Base-by-base conservation (phyloP, 2,113 vertebrate species). In the Tauraco erythrolophus region DNA sequence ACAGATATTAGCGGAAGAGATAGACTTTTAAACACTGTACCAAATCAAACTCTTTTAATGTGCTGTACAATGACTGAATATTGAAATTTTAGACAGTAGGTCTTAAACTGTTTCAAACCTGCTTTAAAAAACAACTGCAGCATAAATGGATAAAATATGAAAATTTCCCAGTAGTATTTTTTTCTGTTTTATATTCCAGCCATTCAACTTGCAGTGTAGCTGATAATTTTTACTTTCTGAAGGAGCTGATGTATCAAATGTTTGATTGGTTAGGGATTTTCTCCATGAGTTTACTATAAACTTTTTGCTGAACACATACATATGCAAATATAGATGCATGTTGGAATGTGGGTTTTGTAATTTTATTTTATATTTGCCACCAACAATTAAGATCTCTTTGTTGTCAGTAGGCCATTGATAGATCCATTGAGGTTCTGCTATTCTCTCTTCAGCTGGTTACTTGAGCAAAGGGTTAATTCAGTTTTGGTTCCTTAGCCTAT, bases 271-370 rank as follows among this genome's bases (percentile, higher is more conserved):
- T 69, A 53, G 76, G 28, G 14, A 23, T 66, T 92, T 84, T 62
- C 27, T 88, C n/a, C 5, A 4, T 74, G 3, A 19, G 31, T 91
- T 89, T 75, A 17, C 13, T 41, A 22, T 48, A 43, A 46, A 31
- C 1, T 0, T 53, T 78, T 64, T 90, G 21, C 19, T 58, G 41
- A 74, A 11, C 10, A 31, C 1, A 2, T 19, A 14, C 21, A 8
- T 45, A 21, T 35, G 5, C 14, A 62, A 46, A 21, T 50, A 16
- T 3, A 45, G 6, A 43, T 41, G 4, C n/a, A 11, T n/a, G 22
- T 2, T 27, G 14, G 4, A 60, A 31, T 30, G 8, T 19, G 37
- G 4, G 0, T 0, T 46, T 43, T 54, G 4, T 31, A 18, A 18
- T 58, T 62, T 74, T 5, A 13, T 65, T 60, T 69, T 0, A 5